Evolutionary conservation across 2,113 vertebrate species (phyloP).

Genomic region (Tychaedon coryphoeus): DNA sequence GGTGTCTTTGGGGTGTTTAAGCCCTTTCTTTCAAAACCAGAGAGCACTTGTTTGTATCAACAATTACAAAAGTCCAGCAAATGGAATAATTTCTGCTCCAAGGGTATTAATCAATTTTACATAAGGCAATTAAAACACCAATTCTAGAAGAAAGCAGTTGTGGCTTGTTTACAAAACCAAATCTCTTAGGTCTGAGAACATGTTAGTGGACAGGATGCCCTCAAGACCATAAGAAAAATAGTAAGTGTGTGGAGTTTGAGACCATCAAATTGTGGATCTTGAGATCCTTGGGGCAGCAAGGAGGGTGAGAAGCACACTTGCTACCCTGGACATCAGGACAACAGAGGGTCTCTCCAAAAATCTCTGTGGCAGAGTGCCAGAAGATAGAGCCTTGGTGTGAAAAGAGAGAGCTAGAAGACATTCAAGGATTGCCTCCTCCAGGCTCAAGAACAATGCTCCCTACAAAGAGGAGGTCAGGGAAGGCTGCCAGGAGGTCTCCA

Average conservation of each 20-base stretch:
- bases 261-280: background rate
- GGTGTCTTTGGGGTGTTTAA: background rate
- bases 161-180: background rate
- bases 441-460: background rate
- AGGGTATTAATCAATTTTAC: background rate
- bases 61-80: background rate
- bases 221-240: accelerated
- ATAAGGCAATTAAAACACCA: background rate
- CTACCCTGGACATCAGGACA: background rate
- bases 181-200: accelerated
- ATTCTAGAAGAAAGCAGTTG: background rate
- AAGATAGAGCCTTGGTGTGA: background rate
- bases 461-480: background rate
- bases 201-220: background rate
- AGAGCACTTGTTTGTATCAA: background rate
- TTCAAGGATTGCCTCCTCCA: background rate
- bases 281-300: background rate
- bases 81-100: background rate
- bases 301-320: background rate
- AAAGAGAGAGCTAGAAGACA: background rate
- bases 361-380: background rate
- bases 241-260: background rate
- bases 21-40: background rate
- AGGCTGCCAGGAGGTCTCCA: background rate
- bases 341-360: background rate